A percentile compares a stretch with the other conserved stretches of the same genome.
Evolutionary conservation across 1,140 invertebrate species (phyloP).

Genomic region (Euwallacea similis): DNA sequence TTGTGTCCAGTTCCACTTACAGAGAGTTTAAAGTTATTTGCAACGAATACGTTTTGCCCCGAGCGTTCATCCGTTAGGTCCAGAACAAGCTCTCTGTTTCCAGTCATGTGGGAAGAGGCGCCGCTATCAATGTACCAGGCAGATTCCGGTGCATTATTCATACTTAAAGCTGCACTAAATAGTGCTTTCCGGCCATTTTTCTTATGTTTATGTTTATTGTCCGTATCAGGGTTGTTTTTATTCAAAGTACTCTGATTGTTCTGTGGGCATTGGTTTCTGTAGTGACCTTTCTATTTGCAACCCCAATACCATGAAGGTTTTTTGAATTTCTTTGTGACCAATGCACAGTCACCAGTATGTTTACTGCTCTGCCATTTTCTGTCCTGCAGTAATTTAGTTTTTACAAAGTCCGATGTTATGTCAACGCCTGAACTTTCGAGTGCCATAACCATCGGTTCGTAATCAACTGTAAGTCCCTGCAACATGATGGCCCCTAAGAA

Average conservation of each 20-base stretch:
- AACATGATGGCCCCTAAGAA: conserved; percentile 44
- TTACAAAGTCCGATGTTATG: conserved; percentile 46
- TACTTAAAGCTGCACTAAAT: background rate
- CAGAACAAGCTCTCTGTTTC: background rate
- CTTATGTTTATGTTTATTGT: no score
- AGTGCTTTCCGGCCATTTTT: conserved; percentile 4
- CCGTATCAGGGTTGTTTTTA: background rate
- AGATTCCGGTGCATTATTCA: background rate
- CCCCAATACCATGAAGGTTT: conserved; percentile 19
- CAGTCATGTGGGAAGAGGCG: conserved; percentile 17
- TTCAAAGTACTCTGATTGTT: conserved; percentile 3
- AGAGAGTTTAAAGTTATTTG: conserved; percentile 21
- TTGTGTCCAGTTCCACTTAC: conserved; percentile 23
- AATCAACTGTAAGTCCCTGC: conserved; percentile 42
- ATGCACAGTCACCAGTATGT: conserved; percentile 34
- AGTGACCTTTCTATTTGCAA: conserved; percentile 37
- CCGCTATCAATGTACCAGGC: conserved; percentile 41
- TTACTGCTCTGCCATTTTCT: conserved; percentile 19
- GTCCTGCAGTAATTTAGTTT: conserved; percentile 50
- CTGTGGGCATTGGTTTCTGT: conserved; percentile 33
- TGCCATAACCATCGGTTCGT: conserved; percentile 50
- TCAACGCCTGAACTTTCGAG: conserved; percentile 47
- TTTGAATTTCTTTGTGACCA: conserved; percentile 12
- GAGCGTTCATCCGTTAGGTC: background rate
- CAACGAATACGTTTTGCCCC: conserved; percentile 10